phyloP scores from a whole-genome alignment of 2,888 invertebrate species.

The Drosophila paranaensis region DNA sequence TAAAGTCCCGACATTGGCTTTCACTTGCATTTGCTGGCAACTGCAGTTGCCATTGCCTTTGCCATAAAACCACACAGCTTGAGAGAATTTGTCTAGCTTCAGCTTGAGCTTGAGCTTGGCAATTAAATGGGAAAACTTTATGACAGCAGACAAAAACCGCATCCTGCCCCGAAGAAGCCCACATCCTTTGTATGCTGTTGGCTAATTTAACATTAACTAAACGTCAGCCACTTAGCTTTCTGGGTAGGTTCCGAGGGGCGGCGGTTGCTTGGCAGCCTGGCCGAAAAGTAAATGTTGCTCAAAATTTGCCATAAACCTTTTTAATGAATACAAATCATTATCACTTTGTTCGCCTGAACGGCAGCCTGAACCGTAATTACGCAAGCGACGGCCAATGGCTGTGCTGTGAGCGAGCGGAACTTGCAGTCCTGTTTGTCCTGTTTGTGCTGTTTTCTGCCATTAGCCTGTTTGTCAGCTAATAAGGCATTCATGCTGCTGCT shows the following conservation, averaged over 20 bases:
- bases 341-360: slow-evolving; percentile 75
- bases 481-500: slow-evolving; percentile 59
- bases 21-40: slow-evolving; percentile 20
- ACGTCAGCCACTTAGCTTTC: slow-evolving; percentile 34
- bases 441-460: not conserved
- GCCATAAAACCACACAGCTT: slow-evolving; percentile 15
- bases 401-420: slow-evolving; percentile 24
- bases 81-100: slow-evolving; percentile 29
- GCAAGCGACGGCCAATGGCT: slow-evolving; percentile 31
- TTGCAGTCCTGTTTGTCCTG: slow-evolving; percentile 20
- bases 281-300: slow-evolving; percentile 68
- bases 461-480: slow-evolving; percentile 66
- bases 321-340: slow-evolving; percentile 81
- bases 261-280: slow-evolving; percentile 16
- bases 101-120: slow-evolving; percentile 19
- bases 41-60: slow-evolving; percentile 8
- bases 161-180: slow-evolving; percentile 2
- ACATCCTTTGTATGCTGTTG: slow-evolving; percentile 17
- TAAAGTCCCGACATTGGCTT: not conserved
- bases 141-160: slow-evolving; percentile 27
- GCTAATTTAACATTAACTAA: slow-evolving; percentile 40
- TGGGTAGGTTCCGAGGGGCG: not conserved
- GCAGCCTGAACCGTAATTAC: slow-evolving; percentile 74
- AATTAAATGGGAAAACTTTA: slow-evolving; percentile 44
- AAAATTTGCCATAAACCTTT: slow-evolving; percentile 79